Conservation (phyloP, 1,140 invertebrate genomes). For the Zaprionus vittiger region DNA sequence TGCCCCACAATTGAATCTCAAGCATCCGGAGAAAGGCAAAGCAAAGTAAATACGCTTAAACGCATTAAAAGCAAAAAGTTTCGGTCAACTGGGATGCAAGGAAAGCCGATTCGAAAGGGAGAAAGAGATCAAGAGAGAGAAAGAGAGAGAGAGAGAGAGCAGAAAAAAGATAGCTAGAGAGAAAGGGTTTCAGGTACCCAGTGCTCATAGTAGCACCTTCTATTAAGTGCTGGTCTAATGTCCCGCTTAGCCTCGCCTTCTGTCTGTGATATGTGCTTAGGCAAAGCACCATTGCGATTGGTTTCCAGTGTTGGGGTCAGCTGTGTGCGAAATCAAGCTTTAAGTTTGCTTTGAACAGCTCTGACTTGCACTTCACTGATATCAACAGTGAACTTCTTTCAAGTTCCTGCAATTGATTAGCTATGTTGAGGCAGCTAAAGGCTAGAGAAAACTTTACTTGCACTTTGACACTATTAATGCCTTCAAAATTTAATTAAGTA, state of each 20-base stretch:
- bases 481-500: no score
- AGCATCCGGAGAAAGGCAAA: slow-evolving; percentile 46
- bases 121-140: background rate
- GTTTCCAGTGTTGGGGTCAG: slow-evolving; percentile 10
- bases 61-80: slow-evolving; percentile 67
- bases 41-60: slow-evolving; percentile 73
- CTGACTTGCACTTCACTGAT: background rate
- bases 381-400: background rate
- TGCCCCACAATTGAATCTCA: slow-evolving; percentile 43
- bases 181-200: background rate
- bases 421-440: background rate
- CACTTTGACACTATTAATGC: no score
- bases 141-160: background rate
- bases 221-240: slow-evolving; percentile 63
- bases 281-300: slow-evolving; percentile 21
- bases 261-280: slow-evolving; percentile 53
- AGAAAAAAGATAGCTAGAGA: background rate
- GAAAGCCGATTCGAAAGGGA: background rate
- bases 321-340: slow-evolving; percentile 8
- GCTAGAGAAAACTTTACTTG: background rate
- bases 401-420: background rate
- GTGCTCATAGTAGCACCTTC: slow-evolving; percentile 29
- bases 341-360: background rate
- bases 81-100: slow-evolving; percentile 48
- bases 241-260: slow-evolving; percentile 55